Evolutionary conservation across 2,888 invertebrate species (phyloP).

Genomic region (Enoplolaimus lenunculus): DNA sequence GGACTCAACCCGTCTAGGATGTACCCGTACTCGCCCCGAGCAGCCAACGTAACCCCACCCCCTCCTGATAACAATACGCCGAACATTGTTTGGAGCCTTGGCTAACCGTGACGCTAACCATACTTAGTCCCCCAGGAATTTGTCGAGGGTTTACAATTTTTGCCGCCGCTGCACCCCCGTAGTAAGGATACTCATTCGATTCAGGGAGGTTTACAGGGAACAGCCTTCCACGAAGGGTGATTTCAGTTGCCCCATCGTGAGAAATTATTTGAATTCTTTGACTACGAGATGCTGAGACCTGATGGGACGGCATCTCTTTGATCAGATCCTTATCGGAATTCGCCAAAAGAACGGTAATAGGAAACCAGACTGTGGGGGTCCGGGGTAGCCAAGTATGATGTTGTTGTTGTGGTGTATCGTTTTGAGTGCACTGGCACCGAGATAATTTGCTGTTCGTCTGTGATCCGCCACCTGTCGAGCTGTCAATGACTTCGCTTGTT

Average conservation of each 20-base stretch:
- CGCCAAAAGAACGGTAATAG: constrained; percentile 5
- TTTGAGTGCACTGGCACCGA: background rate
- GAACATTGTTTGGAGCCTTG: background rate
- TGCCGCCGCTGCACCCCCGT: background rate
- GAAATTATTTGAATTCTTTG: background rate
- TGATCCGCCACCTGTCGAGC: background rate
- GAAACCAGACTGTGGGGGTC: constrained; percentile 5
- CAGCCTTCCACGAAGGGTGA: background rate
- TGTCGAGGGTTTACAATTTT: background rate
- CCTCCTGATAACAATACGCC: constrained; percentile 5
- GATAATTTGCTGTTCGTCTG: background rate
- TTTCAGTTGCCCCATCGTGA: background rate
- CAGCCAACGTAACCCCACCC: constrained; percentile 2
- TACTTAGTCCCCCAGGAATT: background rate
- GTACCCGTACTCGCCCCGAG: background rate
- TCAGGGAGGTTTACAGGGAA: background rate
- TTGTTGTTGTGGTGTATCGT: background rate
- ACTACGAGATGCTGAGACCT: too few relatives aligned
- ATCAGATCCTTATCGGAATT: background rate
- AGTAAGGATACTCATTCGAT: background rate
- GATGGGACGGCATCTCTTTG: background rate
- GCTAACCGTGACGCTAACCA: background rate
- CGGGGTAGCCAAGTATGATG: background rate
- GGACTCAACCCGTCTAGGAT: background rate
- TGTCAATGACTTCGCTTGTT: background rate